phyloP scores from a whole-genome alignment of 2,888 invertebrate species.

The Lasioglossum vierecki region DNA sequence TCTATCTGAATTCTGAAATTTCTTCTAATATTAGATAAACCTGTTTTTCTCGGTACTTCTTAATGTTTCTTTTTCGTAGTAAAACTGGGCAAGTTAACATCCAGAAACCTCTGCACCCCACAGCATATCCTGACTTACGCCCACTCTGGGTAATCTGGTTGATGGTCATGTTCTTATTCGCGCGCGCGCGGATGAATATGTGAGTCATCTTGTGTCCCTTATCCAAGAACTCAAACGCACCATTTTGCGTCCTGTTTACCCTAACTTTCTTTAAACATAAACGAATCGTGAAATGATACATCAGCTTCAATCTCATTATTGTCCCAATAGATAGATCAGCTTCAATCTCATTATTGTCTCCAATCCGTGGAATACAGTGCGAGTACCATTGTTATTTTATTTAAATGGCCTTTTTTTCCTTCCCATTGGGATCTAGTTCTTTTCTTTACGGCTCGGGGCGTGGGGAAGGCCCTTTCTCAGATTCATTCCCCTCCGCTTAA shows the following conservation, averaged over 20 bases:
- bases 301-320: background rate
- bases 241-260: background rate
- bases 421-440: too few relatives aligned
- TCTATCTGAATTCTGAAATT: too few relatives aligned
- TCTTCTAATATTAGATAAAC: background rate
- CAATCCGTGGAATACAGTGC: too few relatives aligned
- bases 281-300: background rate
- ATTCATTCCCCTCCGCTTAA: too few relatives aligned
- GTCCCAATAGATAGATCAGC: background rate
- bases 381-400: too few relatives aligned
- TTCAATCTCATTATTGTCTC: background rate
- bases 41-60: background rate
- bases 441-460: too few relatives aligned
- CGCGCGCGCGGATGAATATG: background rate
- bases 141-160: slow-evolving; percentile 12
- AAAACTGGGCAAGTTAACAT: background rate
- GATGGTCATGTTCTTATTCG: background rate
- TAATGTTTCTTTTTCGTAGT: background rate
- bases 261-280: background rate
- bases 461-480: too few relatives aligned
- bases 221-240: background rate
- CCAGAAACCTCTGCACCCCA: slow-evolving; percentile 7
- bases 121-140: background rate
- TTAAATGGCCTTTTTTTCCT: too few relatives aligned
- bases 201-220: background rate